Base-by-base conservation (phyloP, 2,888 invertebrate species). In the Chrysotoxum bicinctum region DNA sequence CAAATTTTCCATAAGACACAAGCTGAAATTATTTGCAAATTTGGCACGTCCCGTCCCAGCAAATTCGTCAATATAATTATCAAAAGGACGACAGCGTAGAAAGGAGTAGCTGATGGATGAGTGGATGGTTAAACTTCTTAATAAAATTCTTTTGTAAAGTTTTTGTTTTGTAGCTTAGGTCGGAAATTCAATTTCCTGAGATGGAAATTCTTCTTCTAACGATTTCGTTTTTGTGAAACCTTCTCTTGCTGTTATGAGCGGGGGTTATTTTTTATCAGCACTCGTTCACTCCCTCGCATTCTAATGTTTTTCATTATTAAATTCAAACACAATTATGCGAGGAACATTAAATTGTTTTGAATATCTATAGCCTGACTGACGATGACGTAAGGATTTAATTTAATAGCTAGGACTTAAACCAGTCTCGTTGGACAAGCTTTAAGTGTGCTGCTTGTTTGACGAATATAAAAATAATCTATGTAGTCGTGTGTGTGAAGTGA, bases 31-130 rank as follows among this genome's bases (percentile, higher is more conserved):
- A 48, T 58, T 43, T 74, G 64, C 62, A 78, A 83, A 78, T 78
- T 78, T 74, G 43, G 74, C 83, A 83, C 78, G 78, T 74, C 48
- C 73, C 78, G 78, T 74, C 48, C 73, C 40, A 50, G 48, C 54
- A 73, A 68, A 77, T 83, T 72, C 69, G 60, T 64, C 62, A 69
- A 78, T 73, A 69, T 78, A 83, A 83, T 83, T 78, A 83, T 69
- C 54, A 19, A 14, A n/a, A 3, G 58, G 32, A 43, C 10, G 48
- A 43, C 50, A 50, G 37, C 1, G 14, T 21, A 37, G 21, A 58
- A 58, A 58, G 58, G 37, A 58, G 58, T 58, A 37, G 58, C 58
- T 37, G 72, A 37, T 52, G 81, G 66, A 60, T 52, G 62, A 62
- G 35, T 66, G 80, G 75, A 70, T 76, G 64, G 73, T 37, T 73